Evolutionary conservation across 1,140 invertebrate species (phyloP).

Genomic region (Penaeus chinensis): DNA sequence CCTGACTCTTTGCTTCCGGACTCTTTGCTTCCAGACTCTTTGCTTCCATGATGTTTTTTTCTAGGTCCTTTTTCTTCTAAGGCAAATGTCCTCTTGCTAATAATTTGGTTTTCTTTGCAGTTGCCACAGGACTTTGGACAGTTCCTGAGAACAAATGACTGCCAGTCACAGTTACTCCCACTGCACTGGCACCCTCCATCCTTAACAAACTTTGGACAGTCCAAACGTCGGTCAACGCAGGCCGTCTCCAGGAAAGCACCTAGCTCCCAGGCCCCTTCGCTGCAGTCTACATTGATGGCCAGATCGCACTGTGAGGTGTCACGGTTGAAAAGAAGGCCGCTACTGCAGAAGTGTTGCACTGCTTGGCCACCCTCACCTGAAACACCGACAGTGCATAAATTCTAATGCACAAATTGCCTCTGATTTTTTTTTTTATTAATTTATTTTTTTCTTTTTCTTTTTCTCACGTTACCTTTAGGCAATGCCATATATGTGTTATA

Average conservation of each 20-base stretch:
- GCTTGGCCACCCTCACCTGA: constrained; percentile 46
- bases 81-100: constrained; percentile 1
- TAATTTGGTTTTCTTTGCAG: constrained; percentile 18
- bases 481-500: too few species aligned
- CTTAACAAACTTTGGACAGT: constrained; percentile 29
- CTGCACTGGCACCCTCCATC: constrained; percentile 37
- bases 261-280: constrained; percentile 27
- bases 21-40: constrained; percentile 30
- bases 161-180: constrained; percentile 39
- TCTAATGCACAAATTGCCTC: too few species aligned
- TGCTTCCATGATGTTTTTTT: background rate
- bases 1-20: constrained; percentile 16
- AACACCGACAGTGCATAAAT: too few species aligned
- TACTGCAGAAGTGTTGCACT: constrained; percentile 36
- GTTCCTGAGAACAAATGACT: constrained; percentile 38
- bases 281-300: constrained; percentile 48
- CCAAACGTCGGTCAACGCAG: constrained; percentile 38
- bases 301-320: constrained; percentile 43
- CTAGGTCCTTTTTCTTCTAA: background rate
- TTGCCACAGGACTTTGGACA: constrained; percentile 47
- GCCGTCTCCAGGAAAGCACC: constrained; percentile 21
- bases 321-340: constrained; percentile 41
- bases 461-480: too few species aligned
- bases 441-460: too few species aligned
- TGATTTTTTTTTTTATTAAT: too few species aligned